Conservation (phyloP, 1,140 invertebrate species). For the Sycobia sp. region DNA sequence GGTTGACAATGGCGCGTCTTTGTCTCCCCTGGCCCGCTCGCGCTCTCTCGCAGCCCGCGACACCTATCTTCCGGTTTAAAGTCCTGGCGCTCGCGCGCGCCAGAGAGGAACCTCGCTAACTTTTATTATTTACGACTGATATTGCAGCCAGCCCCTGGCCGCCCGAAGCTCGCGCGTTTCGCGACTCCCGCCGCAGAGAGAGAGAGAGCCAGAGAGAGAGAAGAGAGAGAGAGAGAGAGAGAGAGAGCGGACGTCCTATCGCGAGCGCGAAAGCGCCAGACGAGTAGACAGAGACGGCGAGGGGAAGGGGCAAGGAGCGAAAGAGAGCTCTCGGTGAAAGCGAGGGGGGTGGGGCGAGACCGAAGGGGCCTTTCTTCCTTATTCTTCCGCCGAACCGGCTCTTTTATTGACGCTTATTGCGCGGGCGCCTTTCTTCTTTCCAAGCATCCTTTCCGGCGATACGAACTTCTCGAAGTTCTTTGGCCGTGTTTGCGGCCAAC, state of each 20-base stretch:
- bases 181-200: neutral
- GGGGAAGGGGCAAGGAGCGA: too few species aligned
- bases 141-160: slow-evolving; percentile 53
- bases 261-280: neutral
- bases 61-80: slow-evolving; percentile 65
- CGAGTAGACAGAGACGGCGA: neutral
- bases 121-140: slow-evolving; percentile 65
- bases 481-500: too few species aligned
- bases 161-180: slow-evolving; percentile 6
- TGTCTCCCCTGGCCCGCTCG: slow-evolving; percentile 54
- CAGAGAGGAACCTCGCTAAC: slow-evolving; percentile 59
- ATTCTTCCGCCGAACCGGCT: slow-evolving; percentile 18
- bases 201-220: too few species aligned
- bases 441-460: neutral
- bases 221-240: too few species aligned
- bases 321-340: too few species aligned
- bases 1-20: slow-evolving; percentile 63
- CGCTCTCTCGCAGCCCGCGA: slow-evolving; percentile 52
- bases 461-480: too few species aligned
- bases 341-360: too few species aligned
- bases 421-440: neutral
- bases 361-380: slow-evolving; percentile 19
- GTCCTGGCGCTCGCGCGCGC: slow-evolving; percentile 55
- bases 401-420: slow-evolving; percentile 40
- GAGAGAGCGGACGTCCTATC: slow-evolving; percentile 32